Evolutionary conservation across 2,888 invertebrate genomes (phyloP).

Genomic region (Drosophila rubida): DNA sequence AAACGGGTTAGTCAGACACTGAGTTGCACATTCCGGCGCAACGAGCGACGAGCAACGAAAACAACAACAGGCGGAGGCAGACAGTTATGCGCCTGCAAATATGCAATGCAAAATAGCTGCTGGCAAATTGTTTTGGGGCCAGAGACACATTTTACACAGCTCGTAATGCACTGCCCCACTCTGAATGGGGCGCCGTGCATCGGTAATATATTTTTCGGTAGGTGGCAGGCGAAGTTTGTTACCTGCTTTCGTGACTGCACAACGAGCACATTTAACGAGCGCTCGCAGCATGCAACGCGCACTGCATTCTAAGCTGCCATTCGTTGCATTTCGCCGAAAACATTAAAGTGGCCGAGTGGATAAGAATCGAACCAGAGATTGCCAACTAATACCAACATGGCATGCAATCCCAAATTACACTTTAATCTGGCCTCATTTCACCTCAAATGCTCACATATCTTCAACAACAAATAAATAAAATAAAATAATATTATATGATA

Average conservation of each 20-base stretch:
- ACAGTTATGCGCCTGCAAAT: conserved; percentile 64
- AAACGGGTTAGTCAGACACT: conserved; percentile 48
- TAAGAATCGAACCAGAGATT: neutral
- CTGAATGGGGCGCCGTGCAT: conserved; percentile 5
- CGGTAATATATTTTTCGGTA: conserved; percentile 17
- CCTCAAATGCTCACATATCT: no score
- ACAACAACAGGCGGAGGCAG: conserved; percentile 19
- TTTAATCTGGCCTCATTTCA: neutral
- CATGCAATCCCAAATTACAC: neutral
- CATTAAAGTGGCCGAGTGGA: neutral
- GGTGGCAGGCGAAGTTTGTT: conserved; percentile 17
- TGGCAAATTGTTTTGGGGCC: conserved; percentile 60
- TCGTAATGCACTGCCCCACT: conserved; percentile 47
- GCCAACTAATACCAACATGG: neutral
- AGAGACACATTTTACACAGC: conserved; percentile 41
- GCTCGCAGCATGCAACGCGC: neutral
- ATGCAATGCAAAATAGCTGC: conserved; percentile 65
- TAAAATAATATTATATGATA: no score
- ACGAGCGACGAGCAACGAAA: neutral
- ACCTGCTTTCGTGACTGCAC: conserved; percentile 15
- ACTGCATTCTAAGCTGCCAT: neutral
- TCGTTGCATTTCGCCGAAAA: conserved; percentile 1
- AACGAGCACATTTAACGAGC: conserved; percentile 16
- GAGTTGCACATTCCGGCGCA: conserved; percentile 53
- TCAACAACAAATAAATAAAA: no score